phyloP scores from a whole-genome alignment of 2,888 invertebrate genomes.

The Hirtodrosophila duncani region DNA sequence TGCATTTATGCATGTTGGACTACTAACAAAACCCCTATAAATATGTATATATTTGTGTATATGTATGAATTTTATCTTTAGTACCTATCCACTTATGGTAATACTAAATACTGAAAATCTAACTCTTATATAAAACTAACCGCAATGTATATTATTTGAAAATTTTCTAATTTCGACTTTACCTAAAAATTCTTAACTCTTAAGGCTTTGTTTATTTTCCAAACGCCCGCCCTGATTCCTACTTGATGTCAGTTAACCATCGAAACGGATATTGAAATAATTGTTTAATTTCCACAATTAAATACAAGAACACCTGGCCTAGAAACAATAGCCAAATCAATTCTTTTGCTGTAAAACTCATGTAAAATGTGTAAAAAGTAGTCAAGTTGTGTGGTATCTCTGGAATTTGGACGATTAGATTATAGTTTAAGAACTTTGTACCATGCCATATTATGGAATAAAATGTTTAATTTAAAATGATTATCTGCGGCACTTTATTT shows the following conservation, averaged over 20 bases:
- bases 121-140: too few species aligned
- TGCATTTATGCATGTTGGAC: conserved; percentile 41
- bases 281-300: conserved; percentile 66
- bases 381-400: conserved; percentile 5
- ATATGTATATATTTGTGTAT: conserved; percentile 14
- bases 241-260: conserved; percentile 69
- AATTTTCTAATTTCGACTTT: too few species aligned
- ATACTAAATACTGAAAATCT: too few species aligned
- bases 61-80: conserved; percentile 15
- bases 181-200: too few species aligned
- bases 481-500: too few species aligned
- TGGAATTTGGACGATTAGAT: conserved; percentile 19
- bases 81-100: too few species aligned
- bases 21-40: conserved; percentile 8
- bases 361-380: conserved; percentile 47
- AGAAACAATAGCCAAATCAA: too few species aligned
- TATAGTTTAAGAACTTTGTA: conserved; percentile 52
- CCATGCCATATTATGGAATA: conserved; percentile 42
- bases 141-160: too few species aligned
- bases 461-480: too few species aligned
- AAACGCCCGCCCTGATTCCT: conserved; percentile 32
- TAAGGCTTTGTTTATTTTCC: conserved; percentile 19
- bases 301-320: too few species aligned
- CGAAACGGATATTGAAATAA: conserved; percentile 74
- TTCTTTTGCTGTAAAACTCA: conserved; percentile 28